Conservation (phyloP, 35 echinoderm and acorn worm genomes). For the Hemicentrotus pulcherrimus region DNA sequence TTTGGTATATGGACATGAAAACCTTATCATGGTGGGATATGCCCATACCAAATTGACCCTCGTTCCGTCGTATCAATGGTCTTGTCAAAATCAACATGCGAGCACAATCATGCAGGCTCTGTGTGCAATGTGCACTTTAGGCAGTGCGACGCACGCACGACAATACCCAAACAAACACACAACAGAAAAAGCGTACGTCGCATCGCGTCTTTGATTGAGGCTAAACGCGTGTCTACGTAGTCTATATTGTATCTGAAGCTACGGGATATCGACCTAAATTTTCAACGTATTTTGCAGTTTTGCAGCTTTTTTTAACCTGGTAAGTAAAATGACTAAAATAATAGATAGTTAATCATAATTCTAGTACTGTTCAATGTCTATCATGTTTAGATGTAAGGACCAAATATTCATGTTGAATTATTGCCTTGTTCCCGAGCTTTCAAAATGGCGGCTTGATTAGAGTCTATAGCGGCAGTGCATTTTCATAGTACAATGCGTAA, state of each 20-base stretch:
- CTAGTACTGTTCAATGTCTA: neutral
- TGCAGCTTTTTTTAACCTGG: neutral
- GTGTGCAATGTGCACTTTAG: neutral
- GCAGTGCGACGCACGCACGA: neutral
- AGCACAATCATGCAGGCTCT: neutral
- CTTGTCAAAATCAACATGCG: too few species aligned
- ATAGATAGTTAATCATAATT: neutral
- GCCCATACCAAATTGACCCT: too few species aligned
- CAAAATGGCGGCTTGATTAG: conserved; percentile 43
- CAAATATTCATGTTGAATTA: neutral
- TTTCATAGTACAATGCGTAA: neutral
- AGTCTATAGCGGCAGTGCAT: neutral
- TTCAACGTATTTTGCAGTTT: neutral
- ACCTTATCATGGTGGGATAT: too few species aligned
- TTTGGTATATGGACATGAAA: too few species aligned
- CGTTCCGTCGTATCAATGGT: too few species aligned
- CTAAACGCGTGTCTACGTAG: neutral
- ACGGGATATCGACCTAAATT: neutral
- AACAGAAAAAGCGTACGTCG: neutral
- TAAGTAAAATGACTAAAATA: neutral
- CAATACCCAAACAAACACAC: neutral
- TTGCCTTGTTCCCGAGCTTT: neutral
- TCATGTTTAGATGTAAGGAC: neutral
- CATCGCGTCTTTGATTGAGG: conserved; percentile 20
- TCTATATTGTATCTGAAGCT: conserved; percentile 44